Percentiles rank a stretch among this genome's conserved stretches.
Conservation (phyloP, 2,797 vertebrate species). For the Mastacembelus armatus region DNA sequence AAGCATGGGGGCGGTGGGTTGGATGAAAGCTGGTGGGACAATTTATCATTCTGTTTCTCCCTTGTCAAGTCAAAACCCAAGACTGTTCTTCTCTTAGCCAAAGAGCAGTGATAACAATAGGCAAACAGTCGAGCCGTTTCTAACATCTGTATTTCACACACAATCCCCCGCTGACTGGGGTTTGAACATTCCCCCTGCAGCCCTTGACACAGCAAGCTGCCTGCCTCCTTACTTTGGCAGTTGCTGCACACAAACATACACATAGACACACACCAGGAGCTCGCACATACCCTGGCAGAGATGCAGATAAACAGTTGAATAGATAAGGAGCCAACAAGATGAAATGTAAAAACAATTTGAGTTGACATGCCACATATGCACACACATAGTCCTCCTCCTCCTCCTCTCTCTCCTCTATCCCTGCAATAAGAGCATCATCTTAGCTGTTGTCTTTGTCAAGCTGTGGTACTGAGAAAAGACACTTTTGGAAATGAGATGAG, state of each 20-base stretch:
- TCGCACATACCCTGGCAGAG: conserved; percentile 63
- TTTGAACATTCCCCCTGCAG: conserved; percentile 72
- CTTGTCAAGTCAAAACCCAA: conserved; percentile 76
- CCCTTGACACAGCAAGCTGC: conserved; percentile 67
- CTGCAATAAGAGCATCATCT: conserved; percentile 57
- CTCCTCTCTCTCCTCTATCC: conserved; percentile 19
- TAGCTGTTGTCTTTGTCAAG: conserved; percentile 61
- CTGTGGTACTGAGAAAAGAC: conserved; percentile 48
- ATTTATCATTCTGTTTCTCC: conserved; percentile 80
- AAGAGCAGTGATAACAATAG: conserved; percentile 71
- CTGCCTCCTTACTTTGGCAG: conserved; percentile 65
- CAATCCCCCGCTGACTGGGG: conserved; percentile 67
- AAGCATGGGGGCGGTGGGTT: conserved; percentile 13
- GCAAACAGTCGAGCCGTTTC: conserved; percentile 69
- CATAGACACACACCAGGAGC: conserved; percentile 57
- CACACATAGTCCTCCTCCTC: conserved; percentile 27
- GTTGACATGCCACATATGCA: conserved; percentile 65
- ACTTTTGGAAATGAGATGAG: conserved; percentile 51
- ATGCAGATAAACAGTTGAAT: conserved; percentile 76
- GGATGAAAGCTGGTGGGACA: conserved; percentile 72
- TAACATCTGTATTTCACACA: conserved; percentile 78
- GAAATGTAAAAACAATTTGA: conserved; percentile 80
- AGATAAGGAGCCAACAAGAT: conserved; percentile 74
- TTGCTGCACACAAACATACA: conserved; percentile 54
- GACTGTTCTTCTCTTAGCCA: conserved; percentile 65